Evolutionary conservation across 2,113 vertebrate genomes (phyloP), one percentile per base, ranked within the genome.

Genomic region (Solenodon paradoxus): DNA sequence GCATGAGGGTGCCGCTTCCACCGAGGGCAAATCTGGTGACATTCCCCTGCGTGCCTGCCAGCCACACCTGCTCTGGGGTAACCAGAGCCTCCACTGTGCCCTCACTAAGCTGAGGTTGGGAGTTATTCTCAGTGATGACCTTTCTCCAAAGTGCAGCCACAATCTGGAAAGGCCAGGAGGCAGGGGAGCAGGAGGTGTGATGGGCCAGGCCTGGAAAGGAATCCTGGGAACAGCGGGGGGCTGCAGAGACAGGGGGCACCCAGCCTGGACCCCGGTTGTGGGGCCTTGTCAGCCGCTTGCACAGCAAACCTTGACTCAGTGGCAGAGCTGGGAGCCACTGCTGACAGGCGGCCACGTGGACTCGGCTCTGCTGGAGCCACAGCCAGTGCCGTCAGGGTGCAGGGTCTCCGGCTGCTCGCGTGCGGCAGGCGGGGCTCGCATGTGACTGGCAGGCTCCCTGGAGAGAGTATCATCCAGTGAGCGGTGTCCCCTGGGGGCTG

Each of bases 81-180:
- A 97, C 66, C 1, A 5, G 96, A 97, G 94, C 90, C 35, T 7
- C 83, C 53, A 55, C 38, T 26, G 5, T 32, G 10, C 61, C 32
- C 35, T 59, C 22, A 1, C 15, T 5, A 22, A 68, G 81, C 94
- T 57, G 63, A 78, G 64, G 71, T 61, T 30, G 45, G 68, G 80
- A 97, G 96, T 96, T 97, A 97, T 97, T 97, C 90, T 97, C 84
- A 90, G 97, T 55, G 66, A 9, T 97, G 96, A 97, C 97, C 97
- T 97, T 97, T 97, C 75, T 95, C 40, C 5, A 10, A 68, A 57
- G 38, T 42, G 35, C 5, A 78, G 92, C 82, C 4, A 0, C 66
- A 13, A 0, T 42, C 84, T 74, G 3, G 72, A 97, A 97, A 97
- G 96, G 95, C 57, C 95, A 97, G 47, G 74, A 95, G 87, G 75